These are phyloP conservation scores for Forbesichthys papilliferus DNA, from an alignment of 2,113 vertebrate genomes.

Conservation along the genomic window DNA sequence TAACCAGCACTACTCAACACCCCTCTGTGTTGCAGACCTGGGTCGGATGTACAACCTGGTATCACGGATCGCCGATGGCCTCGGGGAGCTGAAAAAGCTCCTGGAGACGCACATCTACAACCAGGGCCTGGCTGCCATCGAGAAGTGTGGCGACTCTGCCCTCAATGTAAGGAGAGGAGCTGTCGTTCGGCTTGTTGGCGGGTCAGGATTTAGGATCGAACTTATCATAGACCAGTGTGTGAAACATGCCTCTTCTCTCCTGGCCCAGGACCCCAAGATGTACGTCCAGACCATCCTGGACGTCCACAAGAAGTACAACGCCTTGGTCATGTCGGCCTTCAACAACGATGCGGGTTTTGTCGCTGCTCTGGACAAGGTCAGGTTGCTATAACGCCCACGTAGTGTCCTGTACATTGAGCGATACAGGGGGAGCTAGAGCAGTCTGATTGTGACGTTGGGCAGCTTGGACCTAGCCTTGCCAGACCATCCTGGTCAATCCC, in stretches of 20 bases:
- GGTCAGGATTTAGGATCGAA: too few species aligned
- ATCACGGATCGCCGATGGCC: conserved; percentile 88
- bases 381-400: not conserved
- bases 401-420: not conserved
- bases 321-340: conserved; percentile 90
- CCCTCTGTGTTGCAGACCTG: conserved; percentile 73
- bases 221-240: not conserved
- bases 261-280: conserved; percentile 88
- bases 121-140: conserved; percentile 90
- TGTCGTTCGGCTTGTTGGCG: too few species aligned
- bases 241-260: not conserved
- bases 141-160: conserved; percentile 91
- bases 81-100: conserved; percentile 90
- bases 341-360: conserved; percentile 92
- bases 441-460: too few species aligned
- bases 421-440: too few species aligned
- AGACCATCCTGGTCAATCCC: too few species aligned
- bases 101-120: conserved; percentile 91
- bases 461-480: too few species aligned
- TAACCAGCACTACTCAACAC: too few species aligned
- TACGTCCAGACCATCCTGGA: conserved; percentile 92
- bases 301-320: conserved; percentile 91
- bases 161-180: conserved; percentile 79
- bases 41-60: conserved; percentile 93
- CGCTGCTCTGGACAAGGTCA: conserved; percentile 88